Conservation (phyloP, 2,797 vertebrate species). For the Setipinna tenuifilis region DNA sequence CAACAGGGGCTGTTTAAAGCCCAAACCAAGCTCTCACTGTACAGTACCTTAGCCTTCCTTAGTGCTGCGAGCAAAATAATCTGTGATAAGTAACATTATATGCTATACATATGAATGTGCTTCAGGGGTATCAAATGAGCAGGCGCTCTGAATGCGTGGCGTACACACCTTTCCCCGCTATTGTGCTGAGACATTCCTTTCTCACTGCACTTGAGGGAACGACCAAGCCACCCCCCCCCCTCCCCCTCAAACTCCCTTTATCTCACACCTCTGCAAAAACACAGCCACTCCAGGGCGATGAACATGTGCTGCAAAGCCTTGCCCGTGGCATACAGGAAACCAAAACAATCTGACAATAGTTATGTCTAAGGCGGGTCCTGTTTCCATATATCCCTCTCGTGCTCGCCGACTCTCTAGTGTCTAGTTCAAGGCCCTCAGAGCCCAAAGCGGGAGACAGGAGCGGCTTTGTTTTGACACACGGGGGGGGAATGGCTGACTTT, state of each 20-base stretch:
- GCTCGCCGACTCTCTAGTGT: slow-evolving; percentile 56
- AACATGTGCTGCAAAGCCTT: background rate
- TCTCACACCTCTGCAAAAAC: background rate
- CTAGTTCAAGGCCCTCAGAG: slow-evolving; percentile 51
- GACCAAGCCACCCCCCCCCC: background rate
- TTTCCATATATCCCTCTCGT: slow-evolving; percentile 43
- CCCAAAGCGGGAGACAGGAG: slow-evolving; percentile 63
- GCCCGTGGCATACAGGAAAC: slow-evolving; percentile 23
- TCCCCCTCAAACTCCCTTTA: no score
- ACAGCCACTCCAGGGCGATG: background rate
- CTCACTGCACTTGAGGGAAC: background rate
- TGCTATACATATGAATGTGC: background rate
- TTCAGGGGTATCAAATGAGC: background rate
- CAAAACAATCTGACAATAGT: slow-evolving; percentile 55
- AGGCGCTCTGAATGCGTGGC: background rate
- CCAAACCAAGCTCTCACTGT: background rate
- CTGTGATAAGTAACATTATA: background rate
- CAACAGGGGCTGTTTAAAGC: background rate
- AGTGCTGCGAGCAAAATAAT: background rate
- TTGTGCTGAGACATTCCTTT: slow-evolving; percentile 5
- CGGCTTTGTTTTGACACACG: slow-evolving; percentile 71
- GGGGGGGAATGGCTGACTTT: slow-evolving; percentile 62
- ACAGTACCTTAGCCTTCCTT: background rate
- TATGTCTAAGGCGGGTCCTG: slow-evolving; percentile 64
- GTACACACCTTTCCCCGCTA: background rate